Evolutionary conservation across 2,113 vertebrate species (phyloP), one percentile per base, ranked within the genome.

Genomic region (Gopherus evgoodei): DNA sequence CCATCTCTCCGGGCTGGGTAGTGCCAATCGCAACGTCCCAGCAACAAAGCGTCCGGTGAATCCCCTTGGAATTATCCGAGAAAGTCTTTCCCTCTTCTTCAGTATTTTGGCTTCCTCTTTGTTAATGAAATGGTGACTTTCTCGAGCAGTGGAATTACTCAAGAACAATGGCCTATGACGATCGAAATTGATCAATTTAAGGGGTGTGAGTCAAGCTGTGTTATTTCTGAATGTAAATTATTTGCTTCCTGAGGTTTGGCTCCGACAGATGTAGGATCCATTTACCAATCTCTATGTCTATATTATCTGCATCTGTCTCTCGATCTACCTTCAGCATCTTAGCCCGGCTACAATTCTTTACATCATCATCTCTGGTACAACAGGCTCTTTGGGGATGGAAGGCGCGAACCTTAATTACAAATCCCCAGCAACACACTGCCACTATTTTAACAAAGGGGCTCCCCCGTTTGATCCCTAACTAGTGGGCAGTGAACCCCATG

Each of bases 391-490:
- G 65, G 65, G n/a, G 35, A 72, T 22, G n/a, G 65, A 19, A 72
- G 65, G 38, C 16, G 5, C n/a, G n/a, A 72, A 72, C 65, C n/a
- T 11, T 72, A 38, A 72, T 72, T 38, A 72, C 65, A 21, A 69
- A 38, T 38, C 65, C 65, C 8, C 19, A 38, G 31, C n/a, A 21
- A 38, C 3, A 2, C 35, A 21, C 35, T 38, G 65, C 19, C 16
- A 35, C 2, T 22, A 72, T 72, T 72, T 72, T 72, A 72, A 22
- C 19, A 72, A 21, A 72, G 65, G 35, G 35, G 65, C 8, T 38
- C n/a, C n/a, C 2, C 31, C 1, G 7, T 22, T 35, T 19, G 10
- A n/a, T 19, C 65, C 35, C 35, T 2, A 19, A n/a, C 9, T 22
- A 72, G n/a, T 8, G 4, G 17, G 35, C 8, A 10, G 65, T n/a